Conservation (phyloP, 1,140 invertebrate genomes). For the Drosophila nikananu region DNA sequence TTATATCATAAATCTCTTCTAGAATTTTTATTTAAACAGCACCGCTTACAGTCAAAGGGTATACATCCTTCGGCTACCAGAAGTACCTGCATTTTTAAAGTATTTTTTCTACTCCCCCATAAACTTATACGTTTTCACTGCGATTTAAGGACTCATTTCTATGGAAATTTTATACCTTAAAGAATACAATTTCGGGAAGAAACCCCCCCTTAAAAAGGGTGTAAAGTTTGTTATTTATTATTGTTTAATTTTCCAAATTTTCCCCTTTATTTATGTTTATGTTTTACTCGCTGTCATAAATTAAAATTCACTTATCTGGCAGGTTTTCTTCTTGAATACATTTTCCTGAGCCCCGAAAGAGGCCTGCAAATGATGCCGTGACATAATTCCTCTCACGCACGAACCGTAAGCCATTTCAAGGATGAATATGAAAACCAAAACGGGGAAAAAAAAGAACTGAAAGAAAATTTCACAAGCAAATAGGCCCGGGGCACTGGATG, state of each 20-base stretch:
- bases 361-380: conserved; percentile 29
- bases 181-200: neutral
- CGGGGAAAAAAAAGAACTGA: neutral
- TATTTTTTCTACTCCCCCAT: neutral
- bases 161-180: conserved; percentile 24
- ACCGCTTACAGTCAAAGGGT: neutral
- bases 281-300: conserved; percentile 6
- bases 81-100: neutral
- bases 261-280: neutral
- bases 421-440: conserved; percentile 46
- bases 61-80: no score
- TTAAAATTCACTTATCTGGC: conserved; percentile 28
- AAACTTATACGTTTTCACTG: conserved; percentile 26
- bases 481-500: conserved; percentile 43
- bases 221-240: conserved; percentile 13
- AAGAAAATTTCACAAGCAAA: conserved; percentile 34
- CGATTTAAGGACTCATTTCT: conserved; percentile 10
- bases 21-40: neutral
- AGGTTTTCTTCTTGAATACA: conserved; percentile 5
- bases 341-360: conserved; percentile 2
- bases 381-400: conserved; percentile 51
- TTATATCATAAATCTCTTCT: neutral
- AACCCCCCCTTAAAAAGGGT: neutral
- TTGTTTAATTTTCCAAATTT: conserved; percentile 20
- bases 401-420: conserved; percentile 29